A percentile compares a stretch with the other conserved stretches of the same genome.
Conservation (phyloP, 2,888 invertebrate genomes). For the Zele albiditarsus region DNA sequence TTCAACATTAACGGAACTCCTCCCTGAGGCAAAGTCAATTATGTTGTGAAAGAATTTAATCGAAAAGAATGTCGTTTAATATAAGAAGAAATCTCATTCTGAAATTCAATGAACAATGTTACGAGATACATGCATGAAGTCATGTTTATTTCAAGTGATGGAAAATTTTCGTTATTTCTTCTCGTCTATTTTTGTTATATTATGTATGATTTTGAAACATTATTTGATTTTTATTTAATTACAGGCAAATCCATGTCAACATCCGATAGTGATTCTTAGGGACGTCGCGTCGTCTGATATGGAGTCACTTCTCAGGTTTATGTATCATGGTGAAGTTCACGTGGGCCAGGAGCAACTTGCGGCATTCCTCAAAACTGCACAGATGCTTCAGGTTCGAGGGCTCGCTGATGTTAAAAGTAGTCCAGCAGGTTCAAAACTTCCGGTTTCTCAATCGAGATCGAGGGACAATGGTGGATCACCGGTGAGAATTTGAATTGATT, state of each 20-base stretch:
- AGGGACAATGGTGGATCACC: conserved; percentile 81
- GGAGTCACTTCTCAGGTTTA: conserved; percentile 90
- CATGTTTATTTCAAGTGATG: background rate
- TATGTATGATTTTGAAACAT: conserved; percentile 22
- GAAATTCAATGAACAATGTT: background rate
- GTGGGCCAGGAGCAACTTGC: conserved; percentile 90
- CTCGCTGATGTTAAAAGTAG: conserved; percentile 84
- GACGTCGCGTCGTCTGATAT: conserved; percentile 91
- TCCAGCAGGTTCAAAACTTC: conserved; percentile 66
- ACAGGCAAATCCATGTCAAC: conserved; percentile 89
- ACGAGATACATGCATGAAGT: background rate
- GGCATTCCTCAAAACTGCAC: conserved; percentile 90
- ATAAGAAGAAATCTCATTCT: background rate
- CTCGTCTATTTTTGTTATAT: conserved; percentile 30
- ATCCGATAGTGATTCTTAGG: conserved; percentile 90
- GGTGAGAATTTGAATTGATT: conserved; percentile 74
- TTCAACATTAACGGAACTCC: conserved; percentile 4
- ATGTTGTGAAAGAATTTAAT: conserved; percentile 29
- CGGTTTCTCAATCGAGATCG: conserved; percentile 65
- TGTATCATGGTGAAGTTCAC: conserved; percentile 94
- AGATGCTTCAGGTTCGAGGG: conserved; percentile 89
- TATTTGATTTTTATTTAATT: conserved; percentile 45
- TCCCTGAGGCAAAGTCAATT: conserved; percentile 25
- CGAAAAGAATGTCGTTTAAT: background rate
- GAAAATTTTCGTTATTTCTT: background rate